Base-by-base conservation (phyloP, 1,140 invertebrate species). In the Diachasmimorpha longicaudata region DNA sequence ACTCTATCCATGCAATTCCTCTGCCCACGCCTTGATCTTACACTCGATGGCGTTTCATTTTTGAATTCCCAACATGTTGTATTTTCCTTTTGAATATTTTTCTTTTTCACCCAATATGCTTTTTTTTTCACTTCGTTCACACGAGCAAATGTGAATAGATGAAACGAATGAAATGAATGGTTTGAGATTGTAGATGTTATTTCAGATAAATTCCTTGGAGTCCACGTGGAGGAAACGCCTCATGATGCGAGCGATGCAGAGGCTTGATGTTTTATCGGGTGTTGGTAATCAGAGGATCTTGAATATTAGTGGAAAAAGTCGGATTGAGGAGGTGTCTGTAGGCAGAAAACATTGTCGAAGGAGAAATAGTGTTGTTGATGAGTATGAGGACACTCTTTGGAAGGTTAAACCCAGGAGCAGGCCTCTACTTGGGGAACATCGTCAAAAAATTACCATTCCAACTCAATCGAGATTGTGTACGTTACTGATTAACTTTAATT, bases 351-450 rank as follows among this genome's bases (percentile, higher is more conserved):
- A 31, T 25, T 9, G 9, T 23, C n/a, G 52, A 13, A 55, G 46
- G 21, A 8, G n/a, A n/a, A 14, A 72, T 21, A 70, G 4, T 19
- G 16, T 55, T 13, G 46, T 52, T 13, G 52, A 76, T 19, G 14
- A 58, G 19, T 11, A 39, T 19, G 67, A 76, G 19, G 69, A 66
- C 23, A 63, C 10, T 16, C 2, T 70, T 13, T 74, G 75, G 75
- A 76, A 55, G 37, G 69, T 73, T 16, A 74, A 71, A 68, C 52
- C 72, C 11, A 69, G 74, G 13, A 67, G 55, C 3, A 79, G 73
- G 73, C 78, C 78, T 44, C 36, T 79, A 4, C 72, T 77, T 21
- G 67, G 31, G 0, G 58, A 63, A 63, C 58, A 63, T 14, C 21
- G 31, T 23, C 58, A 63, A 1, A 63, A 25, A 19, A 63, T 63